A percentile compares a stretch with the other conserved stretches of the same genome.
Conservation (phyloP, 2,113 vertebrate genomes). For the Hipposideros armiger region DNA sequence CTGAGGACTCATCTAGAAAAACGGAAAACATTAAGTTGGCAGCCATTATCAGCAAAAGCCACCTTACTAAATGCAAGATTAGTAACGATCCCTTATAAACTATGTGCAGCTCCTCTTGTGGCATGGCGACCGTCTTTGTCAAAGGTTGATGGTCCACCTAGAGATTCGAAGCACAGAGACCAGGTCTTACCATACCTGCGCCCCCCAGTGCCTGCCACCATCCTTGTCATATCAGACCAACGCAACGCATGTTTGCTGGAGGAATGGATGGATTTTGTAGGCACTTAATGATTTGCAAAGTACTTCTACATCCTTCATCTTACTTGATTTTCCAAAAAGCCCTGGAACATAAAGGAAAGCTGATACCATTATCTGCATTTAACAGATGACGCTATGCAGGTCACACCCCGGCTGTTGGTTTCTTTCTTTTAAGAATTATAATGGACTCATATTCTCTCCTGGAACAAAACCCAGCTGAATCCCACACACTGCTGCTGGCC, state of each 20-base stretch:
- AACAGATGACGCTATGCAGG: neutral
- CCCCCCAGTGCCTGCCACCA: neutral
- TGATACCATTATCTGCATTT: neutral
- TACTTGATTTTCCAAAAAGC: slow-evolving; percentile 49
- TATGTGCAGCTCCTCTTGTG: neutral
- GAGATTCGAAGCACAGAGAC: neutral
- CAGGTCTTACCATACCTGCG: neutral
- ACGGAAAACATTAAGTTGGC: neutral
- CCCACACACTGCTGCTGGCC: neutral
- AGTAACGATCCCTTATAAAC: neutral
- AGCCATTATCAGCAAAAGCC: neutral
- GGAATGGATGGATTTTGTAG: neutral
- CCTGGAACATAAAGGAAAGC: slow-evolving; percentile 35
- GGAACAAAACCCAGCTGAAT: slow-evolving; percentile 45
- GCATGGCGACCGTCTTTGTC: neutral
- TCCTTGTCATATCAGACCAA: neutral
- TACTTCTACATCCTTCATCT: neutral
- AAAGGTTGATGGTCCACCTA: neutral
- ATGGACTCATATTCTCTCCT: neutral
- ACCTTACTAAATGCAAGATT: neutral
- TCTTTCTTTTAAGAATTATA: slow-evolving; percentile 67
- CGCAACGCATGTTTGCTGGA: neutral
- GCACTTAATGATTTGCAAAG: slow-evolving; percentile 33
- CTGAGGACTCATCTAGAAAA: neutral
- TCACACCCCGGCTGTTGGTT: neutral